Base-by-base conservation (phyloP, 2,113 vertebrate genomes). In the Morone chrysops region DNA sequence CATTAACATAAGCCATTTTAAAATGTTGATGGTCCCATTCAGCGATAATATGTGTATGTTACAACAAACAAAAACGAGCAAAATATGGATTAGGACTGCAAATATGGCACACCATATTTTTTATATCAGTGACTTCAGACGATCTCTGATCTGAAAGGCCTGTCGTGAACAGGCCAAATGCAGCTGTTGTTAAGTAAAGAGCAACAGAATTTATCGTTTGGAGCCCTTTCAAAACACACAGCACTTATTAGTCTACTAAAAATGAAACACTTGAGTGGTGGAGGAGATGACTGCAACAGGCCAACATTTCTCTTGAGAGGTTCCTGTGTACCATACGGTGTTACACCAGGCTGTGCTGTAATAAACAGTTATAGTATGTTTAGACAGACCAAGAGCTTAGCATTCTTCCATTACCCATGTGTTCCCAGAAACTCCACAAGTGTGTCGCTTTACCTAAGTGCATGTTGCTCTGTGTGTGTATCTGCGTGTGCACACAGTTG, bases 301-400 rank as follows among this genome's bases (percentile, higher is more conserved):
- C 69, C 60, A 78, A 80, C 57, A 80, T 84, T 63, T 87, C 70
- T 84, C 83, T 69, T 57, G 79, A 90, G 88, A 89, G 79, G 56
- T 77, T 78, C 57, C 76, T 86, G 83, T 87, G 79, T 25, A 82
- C 85, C 80, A 73, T 71, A 85, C 48, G 25, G 70, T 67, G 83
- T 85, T 88, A 85, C 87, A 62, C 87, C 65, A 77, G 66, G 70
- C 87, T 75, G 73, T 69, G 60, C 78, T 88, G 56, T 89, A 91
- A 89, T 89, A 92, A 91, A 94, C 88, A 92, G 77, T 91, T 92
- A 80, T 83, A 87, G 80, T 89, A 73, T 92, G 86, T 92, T 91
- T 93, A 89, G 81, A 92, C 72, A 91, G 85, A 89, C 80, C 83
- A 75, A 92, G 91, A 87, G 86, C 62, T 92, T 75, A 91, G 87